Percentiles rank a stretch among this genome's conserved stretches.
Conservation (phyloP, 2,113 vertebrate species). For the Madoqua kirkii region DNA sequence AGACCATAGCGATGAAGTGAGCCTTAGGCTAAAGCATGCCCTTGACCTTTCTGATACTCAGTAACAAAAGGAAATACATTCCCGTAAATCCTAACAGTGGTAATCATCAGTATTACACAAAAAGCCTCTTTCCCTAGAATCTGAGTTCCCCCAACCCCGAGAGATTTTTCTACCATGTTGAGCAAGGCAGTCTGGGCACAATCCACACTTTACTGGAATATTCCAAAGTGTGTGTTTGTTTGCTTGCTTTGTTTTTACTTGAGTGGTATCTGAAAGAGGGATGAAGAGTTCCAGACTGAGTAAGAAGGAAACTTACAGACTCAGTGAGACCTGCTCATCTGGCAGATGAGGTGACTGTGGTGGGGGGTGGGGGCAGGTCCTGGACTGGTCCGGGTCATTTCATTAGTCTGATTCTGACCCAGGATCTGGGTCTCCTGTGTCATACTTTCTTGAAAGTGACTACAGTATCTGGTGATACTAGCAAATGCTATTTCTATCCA, state of each 20-base stretch:
- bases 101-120: not conserved
- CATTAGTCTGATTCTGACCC: not conserved
- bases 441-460: not conserved
- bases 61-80: not conserved
- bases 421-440: not conserved
- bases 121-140: not conserved
- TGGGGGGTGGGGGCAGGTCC: accelerated
- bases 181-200: not conserved
- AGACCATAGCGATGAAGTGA: not conserved
- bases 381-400: not conserved
- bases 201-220: not conserved
- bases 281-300: not conserved
- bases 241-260: not conserved
- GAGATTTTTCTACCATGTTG: not conserved
- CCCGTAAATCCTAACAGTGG: not conserved
- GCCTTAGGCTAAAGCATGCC: not conserved
- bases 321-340: not conserved
- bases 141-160: not conserved
- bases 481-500: not conserved
- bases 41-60: not conserved
- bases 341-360: not conserved
- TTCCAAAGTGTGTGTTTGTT: not conserved
- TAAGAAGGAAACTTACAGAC: not conserved
- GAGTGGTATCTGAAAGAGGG: not conserved
- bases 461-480: not conserved